Evolutionary conservation across 1,140 invertebrate genomes (phyloP), one percentile per base, ranked within the genome.

Genomic region (Procambarus clarkii): DNA sequence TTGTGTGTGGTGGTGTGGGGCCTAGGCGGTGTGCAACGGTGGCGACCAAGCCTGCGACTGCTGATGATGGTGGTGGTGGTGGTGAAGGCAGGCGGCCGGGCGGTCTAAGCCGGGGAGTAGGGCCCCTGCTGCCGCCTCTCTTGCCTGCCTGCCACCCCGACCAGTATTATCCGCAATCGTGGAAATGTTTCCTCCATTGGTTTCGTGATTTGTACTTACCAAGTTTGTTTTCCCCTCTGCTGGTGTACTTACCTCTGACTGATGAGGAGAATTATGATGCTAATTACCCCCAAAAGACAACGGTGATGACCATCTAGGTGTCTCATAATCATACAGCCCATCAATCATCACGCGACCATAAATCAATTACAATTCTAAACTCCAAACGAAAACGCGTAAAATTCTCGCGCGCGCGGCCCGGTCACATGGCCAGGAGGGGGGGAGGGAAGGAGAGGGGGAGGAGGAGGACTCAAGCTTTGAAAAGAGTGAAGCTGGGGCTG

Each of bases 361-460:
- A 92, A 92, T 92, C 91, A 92, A 92, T 92, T 92, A 92, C 86
- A 92, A 83, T 92, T 92, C 86, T 92, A 88, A 92, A 92, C 86
- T 92, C 91, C 91, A 88, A 84, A 92, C 91, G 91, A 92, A 92
- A 88, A 88, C 91, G 85, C 85, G 85, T 81, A 88, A 92, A 92
- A 88, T 88, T 92, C 86, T 88, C 86, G 80, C 91, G 86, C 86
- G 91, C 91, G 91, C 91, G 91, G 81, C 91, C 91, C 86, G 64
- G 86, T 85, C 86, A 92, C 91, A 92, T 88, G 86, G 86, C 86
- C 80, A 50, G 80, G 86, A 81, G 81, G 69, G 45, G 79, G 69
- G 58, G 8, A 34, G 13, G 8, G 2, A 34, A 79, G 50, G 50
- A 71, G 71, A 44, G 79, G 86, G 77, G 44, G 48, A 83, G 50